These are phyloP conservation scores for Sphaerodactylus townsendi DNA, from an alignment of 2,113 vertebrate genomes.

Conservation along the genomic window DNA sequence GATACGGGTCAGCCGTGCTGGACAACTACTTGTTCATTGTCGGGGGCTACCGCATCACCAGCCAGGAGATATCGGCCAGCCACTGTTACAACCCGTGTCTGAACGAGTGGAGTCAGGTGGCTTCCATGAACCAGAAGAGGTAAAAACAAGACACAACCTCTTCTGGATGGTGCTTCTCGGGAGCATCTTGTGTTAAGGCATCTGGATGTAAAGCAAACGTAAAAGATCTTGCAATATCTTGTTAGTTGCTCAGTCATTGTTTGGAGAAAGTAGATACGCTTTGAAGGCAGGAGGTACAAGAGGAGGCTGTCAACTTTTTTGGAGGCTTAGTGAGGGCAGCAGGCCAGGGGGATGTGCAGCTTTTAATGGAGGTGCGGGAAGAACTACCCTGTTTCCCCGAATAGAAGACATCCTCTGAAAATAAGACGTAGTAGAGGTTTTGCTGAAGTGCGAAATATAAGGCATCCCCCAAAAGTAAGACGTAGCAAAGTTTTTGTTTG, in stretches of 20 bases:
- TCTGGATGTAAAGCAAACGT: neutral
- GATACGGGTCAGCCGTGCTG: conserved; percentile 85
- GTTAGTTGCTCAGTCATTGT: neutral
- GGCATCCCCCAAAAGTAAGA: no score
- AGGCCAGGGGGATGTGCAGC: neutral
- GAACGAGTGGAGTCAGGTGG: conserved; percentile 89
- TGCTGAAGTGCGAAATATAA: no score
- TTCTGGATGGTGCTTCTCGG: no score
- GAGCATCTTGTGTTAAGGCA: neutral
- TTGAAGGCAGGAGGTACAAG: neutral
- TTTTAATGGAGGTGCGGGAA: neutral
- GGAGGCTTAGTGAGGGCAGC: neutral
- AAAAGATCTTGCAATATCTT: neutral
- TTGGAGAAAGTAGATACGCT: neutral
- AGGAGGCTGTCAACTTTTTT: neutral
- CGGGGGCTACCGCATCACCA: conserved; percentile 88
- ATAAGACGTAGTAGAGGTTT: no score
- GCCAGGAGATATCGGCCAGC: conserved; percentile 90
- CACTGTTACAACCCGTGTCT: conserved; percentile 93
- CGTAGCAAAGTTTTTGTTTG: no score
- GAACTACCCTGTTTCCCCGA: no score
- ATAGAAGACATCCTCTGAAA: no score
- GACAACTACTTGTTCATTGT: conserved; percentile 95
- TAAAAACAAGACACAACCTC: conserved; percentile 54
- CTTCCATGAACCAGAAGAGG: conserved; percentile 97